A percentile compares a stretch with the other conserved stretches of the same genome.
phyloP scores from a whole-genome alignment of 2,113 vertebrate genomes.

The Antennarius striatus region DNA sequence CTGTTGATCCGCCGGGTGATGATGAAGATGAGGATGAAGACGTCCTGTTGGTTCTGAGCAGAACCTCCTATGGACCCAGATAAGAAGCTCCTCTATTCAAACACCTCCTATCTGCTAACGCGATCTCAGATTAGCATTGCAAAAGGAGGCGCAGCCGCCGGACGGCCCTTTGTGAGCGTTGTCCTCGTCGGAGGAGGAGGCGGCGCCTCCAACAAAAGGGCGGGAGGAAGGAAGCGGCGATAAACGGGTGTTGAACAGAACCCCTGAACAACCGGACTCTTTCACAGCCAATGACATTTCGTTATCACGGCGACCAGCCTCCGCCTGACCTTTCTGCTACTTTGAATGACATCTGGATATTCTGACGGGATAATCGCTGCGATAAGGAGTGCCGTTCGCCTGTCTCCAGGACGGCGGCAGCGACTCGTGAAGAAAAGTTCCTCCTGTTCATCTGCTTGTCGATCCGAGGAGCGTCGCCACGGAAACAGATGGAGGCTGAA shows the following conservation, averaged over 20 bases:
- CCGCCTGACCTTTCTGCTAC: slow-evolving; percentile 79
- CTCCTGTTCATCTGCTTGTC: no score
- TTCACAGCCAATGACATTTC: slow-evolving; percentile 77
- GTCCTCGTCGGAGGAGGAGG: slow-evolving; percentile 50
- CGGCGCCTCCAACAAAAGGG: slow-evolving; percentile 55
- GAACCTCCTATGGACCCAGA: no score
- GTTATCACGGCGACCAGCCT: slow-evolving; percentile 76
- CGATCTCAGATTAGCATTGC: slow-evolving; percentile 73
- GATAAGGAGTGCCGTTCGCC: slow-evolving; percentile 48
- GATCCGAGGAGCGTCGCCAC: no score
- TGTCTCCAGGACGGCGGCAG: no score
- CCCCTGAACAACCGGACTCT: slow-evolving; percentile 56
- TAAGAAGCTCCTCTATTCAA: no score
- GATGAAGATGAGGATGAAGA: no score
- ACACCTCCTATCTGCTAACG: slow-evolving; percentile 53
- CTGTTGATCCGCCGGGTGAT: no score
- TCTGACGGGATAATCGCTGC: slow-evolving; percentile 65
- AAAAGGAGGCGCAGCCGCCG: slow-evolving; percentile 49
- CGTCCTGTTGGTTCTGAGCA: no score
- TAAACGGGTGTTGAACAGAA: slow-evolving; percentile 76
- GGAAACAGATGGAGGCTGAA: no score
- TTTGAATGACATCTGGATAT: slow-evolving; percentile 81
- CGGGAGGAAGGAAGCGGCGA: slow-evolving; percentile 38
- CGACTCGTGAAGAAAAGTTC: no score
- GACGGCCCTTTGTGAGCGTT: slow-evolving; percentile 65